Evolutionary conservation across 2,113 vertebrate species (phyloP), one percentile per base, ranked within the genome.

Genomic region (Protomyctophum bolini): DNA sequence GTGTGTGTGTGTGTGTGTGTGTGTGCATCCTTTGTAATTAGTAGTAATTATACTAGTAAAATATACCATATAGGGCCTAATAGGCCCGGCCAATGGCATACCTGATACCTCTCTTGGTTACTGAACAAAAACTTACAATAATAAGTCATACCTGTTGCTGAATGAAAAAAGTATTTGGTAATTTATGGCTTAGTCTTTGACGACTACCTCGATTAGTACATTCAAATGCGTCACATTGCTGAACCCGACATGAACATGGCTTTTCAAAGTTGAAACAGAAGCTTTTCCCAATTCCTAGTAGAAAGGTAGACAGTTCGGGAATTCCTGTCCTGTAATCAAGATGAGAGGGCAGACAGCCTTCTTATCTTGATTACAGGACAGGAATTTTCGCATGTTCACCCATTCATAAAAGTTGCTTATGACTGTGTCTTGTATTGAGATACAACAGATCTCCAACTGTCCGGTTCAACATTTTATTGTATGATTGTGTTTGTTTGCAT

Each of bases 171-270:
- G 1, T 1, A 41, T 41, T 41, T 41, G 5, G 5, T 41, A 1
- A 41, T 41, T 41, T 41, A 41, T 6, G 33, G 33, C 33, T 41
- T 41, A 41, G 33, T 6, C 4, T 41, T 41, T 41, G 33, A 41
- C 5, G 5, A 41, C 3, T 41, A 41, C 33, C 5, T 41, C 33
- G 5, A 41, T 41, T 41, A n/a, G n/a, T n/a, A 41, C 51, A 12
- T n/a, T 6, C 10, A 54, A 54, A 54, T n/a, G 12, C 12, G 51
- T 54, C 51, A 54, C 51, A 54, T 54, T 60, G 72, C 46, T 74
- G 65, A 67, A 50, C 21, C 46, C 8, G 58, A 46, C 63, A 63
- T 41, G 68, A 68, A 52, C 33, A 75, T 57, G 59, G 57, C 60
- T 56, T 67, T 49, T 66, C 62, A 50, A 14, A 47, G 57, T 74